phyloP scores from a whole-genome alignment of 64 coral and sea anemone genomes.

The Pocillopora verrucosa region DNA sequence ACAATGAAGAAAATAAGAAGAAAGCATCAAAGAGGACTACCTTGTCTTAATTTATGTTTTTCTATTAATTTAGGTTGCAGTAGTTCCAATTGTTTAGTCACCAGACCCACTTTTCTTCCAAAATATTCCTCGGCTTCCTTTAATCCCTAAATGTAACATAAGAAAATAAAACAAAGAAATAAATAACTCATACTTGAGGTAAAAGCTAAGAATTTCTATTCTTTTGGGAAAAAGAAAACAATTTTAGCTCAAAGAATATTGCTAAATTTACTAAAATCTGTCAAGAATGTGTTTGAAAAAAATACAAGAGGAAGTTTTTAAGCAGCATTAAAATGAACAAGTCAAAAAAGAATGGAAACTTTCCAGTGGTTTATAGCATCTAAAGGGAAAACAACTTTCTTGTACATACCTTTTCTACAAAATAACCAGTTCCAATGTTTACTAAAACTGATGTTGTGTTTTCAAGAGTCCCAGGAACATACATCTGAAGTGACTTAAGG shows the following conservation, averaged over 20 bases:
- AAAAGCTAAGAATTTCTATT: too few relatives aligned
- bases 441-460: constrained; percentile 84
- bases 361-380: too few relatives aligned
- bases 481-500: constrained; percentile 80
- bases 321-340: too few relatives aligned
- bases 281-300: too few relatives aligned
- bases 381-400: not conserved
- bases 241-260: too few relatives aligned
- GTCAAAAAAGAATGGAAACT: too few relatives aligned
- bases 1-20: not conserved
- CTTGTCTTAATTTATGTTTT: constrained; percentile 98
- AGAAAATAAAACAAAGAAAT: not conserved
- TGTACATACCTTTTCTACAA: constrained; percentile 81
- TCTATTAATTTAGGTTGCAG: constrained; percentile 90
- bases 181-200: too few relatives aligned
- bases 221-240: too few relatives aligned
- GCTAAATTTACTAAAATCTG: too few relatives aligned
- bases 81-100: constrained; percentile 93
- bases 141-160: constrained; percentile 52
- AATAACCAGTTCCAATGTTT: constrained; percentile 99
- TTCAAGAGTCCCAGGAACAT: constrained; percentile 89
- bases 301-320: too few relatives aligned
- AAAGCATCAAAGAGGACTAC: constrained; percentile 7
- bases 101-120: constrained; percentile 86
- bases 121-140: constrained; percentile 96